phyloP scores from a whole-genome alignment of 2,797 vertebrate genomes.

The Chaetodon trifasciatus region DNA sequence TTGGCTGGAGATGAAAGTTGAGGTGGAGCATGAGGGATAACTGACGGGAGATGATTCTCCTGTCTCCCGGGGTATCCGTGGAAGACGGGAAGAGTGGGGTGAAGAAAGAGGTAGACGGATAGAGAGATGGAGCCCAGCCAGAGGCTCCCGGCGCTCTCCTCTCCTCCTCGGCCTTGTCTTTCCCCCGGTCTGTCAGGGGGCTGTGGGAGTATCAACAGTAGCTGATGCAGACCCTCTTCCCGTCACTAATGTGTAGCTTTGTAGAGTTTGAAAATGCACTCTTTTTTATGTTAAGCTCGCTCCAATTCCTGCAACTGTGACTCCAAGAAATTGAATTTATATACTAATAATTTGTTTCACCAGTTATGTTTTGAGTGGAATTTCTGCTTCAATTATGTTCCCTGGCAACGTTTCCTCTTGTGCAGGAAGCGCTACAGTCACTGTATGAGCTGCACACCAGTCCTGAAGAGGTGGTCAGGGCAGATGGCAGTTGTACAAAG shows the following conservation, averaged over 20 bases:
- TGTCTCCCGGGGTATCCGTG: conserved; percentile 39
- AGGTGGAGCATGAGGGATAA: conserved; percentile 49
- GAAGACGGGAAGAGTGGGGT: conserved; percentile 41
- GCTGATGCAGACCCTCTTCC: conserved; percentile 18
- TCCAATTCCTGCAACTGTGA: not conserved
- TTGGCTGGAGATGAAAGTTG: conserved; percentile 74
- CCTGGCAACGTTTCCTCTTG: not conserved
- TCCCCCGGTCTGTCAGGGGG: conserved; percentile 19
- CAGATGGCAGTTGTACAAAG: not conserved
- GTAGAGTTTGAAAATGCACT: not conserved
- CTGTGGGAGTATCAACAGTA: conserved; percentile 38
- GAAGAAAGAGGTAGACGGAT: conserved; percentile 48
- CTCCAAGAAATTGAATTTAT: not conserved
- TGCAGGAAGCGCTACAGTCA: not conserved
- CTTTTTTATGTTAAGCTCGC: not conserved
- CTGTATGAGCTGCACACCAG: not conserved
- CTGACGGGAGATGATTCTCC: conserved; percentile 39
- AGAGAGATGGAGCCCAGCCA: conserved; percentile 29
- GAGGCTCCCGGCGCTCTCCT: conserved; percentile 13
- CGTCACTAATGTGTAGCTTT: conserved; percentile 24
- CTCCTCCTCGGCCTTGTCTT: conserved; percentile 4
- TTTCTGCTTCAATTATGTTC: not conserved
- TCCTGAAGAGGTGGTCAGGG: not conserved
- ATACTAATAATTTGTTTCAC: not conserved
- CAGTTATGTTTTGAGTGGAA: not conserved